Base-by-base conservation (phyloP, 2,113 vertebrate species). In the Murina feae region DNA sequence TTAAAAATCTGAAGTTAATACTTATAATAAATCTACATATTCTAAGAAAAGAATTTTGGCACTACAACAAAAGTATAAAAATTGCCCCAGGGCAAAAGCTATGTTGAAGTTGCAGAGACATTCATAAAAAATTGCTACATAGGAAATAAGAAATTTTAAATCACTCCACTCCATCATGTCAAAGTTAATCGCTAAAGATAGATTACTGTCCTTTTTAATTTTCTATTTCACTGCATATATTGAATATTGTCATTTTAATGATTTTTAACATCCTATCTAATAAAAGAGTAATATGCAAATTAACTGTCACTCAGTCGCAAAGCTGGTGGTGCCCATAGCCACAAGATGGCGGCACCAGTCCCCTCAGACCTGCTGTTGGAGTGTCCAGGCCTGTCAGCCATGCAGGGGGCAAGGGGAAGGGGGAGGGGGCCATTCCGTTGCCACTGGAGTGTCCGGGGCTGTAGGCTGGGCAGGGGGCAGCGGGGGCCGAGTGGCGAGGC, bases 121-220 rank as follows among this genome's bases (percentile, higher is more conserved):
- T 89, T 93, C 94, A 91, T 92, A 90, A 97, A 74, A 96, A 84
- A 91, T 63, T 71, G 42, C 44, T 88, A 55, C 25, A 44, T 21
- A 86, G 63, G 39, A 97, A 96, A 94, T 97, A 96, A 95, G 97
- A 93, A 97, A 96, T 96, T 94, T 95, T 96, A 96, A 93, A 97
- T 95, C 25, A 82, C 35, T 88, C 60, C 16, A 86, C 53, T 97
- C 81, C 30, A 88, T 97, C 63, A 90, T 21, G 63, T 86, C 88
- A 76, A 81, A 14, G 68, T 90, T 97, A 89, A 78, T 53, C 35
- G 69, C 49, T 87, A 94, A 96, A 96, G 89, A 93, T 88, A 88
- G 55, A 79, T 65, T 49, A 53, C 25, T 79, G 20, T 51, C n/a
- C 32, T 86, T 95, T 88, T n/a, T 16, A 87, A 21, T 60, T 91